Evolutionary conservation across 2,888 invertebrate species (phyloP).

Genomic region (Metalampra italica): DNA sequence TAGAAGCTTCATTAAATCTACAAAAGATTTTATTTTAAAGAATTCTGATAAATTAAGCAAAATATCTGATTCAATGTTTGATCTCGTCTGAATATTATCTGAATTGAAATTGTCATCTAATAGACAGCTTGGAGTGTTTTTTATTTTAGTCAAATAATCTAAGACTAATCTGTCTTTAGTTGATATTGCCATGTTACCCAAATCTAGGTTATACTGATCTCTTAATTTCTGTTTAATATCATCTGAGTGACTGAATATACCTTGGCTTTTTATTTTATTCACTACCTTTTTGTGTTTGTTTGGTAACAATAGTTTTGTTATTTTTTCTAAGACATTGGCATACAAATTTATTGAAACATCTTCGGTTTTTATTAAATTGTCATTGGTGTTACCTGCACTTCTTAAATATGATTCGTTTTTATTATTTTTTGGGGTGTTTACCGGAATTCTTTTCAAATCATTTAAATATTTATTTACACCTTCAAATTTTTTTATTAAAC

Average conservation of each 20-base stretch:
- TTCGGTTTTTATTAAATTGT: slow-evolving; percentile 29
- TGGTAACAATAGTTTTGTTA: slow-evolving; percentile 56
- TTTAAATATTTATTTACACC: slow-evolving; percentile 36
- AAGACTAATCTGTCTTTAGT: slow-evolving; percentile 57
- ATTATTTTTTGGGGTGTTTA: slow-evolving; percentile 6
- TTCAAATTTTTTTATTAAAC: slow-evolving; percentile 54
- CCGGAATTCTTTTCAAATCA: slow-evolving; percentile 22
- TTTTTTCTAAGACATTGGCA: slow-evolving; percentile 50
- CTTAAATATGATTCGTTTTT: not conserved
- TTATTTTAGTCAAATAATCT: slow-evolving; percentile 53
- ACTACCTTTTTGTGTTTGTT: slow-evolving; percentile 35
- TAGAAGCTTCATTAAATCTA: slow-evolving; percentile 50
- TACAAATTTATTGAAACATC: slow-evolving; percentile 40
- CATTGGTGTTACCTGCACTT: slow-evolving; percentile 1
- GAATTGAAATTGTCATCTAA: slow-evolving; percentile 25
- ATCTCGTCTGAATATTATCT: slow-evolving; percentile 15
- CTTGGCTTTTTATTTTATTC: slow-evolving; percentile 33
- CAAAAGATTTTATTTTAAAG: slow-evolving; percentile 56
- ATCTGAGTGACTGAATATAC: slow-evolving; percentile 27
- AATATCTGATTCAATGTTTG: slow-evolving; percentile 49
- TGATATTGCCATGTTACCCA: slow-evolving; percentile 36
- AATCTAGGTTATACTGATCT: slow-evolving; percentile 35
- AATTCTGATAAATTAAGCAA: slow-evolving; percentile 59
- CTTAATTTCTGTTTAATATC: slow-evolving; percentile 34
- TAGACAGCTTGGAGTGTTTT: slow-evolving; percentile 46